Conservation (phyloP, 2,888 invertebrate species). For the Limenitis camilla region DNA sequence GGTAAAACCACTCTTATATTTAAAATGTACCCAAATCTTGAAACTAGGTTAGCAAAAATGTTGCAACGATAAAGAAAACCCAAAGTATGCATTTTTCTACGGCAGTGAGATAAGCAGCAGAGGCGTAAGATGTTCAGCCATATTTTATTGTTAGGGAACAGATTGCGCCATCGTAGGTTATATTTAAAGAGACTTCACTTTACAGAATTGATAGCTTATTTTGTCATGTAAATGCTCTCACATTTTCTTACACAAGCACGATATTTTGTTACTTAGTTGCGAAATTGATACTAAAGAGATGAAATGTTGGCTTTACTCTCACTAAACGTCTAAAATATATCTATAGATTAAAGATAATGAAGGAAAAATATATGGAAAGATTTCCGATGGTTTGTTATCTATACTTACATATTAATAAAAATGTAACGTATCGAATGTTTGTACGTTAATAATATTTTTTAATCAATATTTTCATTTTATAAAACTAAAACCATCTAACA, state of each 20-base stretch:
- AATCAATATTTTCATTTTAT: too few species aligned
- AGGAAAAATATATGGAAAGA: too few species aligned
- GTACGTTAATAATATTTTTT: too few species aligned
- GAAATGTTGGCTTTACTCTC: not conserved
- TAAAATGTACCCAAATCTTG: too few species aligned
- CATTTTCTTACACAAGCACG: constrained; percentile 1
- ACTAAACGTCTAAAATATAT: not conserved
- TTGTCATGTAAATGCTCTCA: constrained; percentile 18
- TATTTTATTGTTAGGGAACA: constrained; percentile 28
- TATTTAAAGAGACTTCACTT: constrained; percentile 25
- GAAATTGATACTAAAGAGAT: not conserved
- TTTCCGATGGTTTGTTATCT: too few species aligned
- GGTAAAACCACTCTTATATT: too few species aligned
- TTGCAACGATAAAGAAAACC: too few species aligned
- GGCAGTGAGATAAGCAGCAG: constrained; percentile 9
- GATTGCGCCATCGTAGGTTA: constrained; percentile 25
- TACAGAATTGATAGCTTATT: constrained; percentile 26
- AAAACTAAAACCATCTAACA: too few species aligned
- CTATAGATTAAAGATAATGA: too few species aligned
- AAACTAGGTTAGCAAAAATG: too few species aligned
- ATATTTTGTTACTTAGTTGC: constrained; percentile 4
- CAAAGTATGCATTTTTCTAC: not conserved
- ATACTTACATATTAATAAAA: too few species aligned
- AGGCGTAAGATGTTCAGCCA: constrained; percentile 24
- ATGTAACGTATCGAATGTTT: too few species aligned